Base-by-base conservation (phyloP, 2,797 vertebrate species). In the Menidia menidia region DNA sequence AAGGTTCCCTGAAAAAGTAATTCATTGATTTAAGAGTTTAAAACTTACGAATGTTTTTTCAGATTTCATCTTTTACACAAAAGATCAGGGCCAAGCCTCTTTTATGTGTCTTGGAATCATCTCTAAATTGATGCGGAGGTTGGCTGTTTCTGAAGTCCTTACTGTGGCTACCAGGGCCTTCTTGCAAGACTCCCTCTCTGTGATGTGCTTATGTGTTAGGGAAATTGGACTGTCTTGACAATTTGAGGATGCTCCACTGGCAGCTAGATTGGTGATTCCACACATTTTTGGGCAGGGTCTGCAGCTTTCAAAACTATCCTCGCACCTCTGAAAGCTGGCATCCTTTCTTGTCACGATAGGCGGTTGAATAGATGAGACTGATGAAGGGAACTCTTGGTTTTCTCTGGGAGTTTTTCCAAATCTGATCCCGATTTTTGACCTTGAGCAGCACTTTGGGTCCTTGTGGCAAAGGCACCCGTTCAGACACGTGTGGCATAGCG, bases 31-130 rank as follows among this genome's bases (percentile, higher is more conserved):
- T 70, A n/a, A 60, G 74, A 69, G 51, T 78, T 60, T 32, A 73
- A 4, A 58, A 62, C 52, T 57, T 42, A 6, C 4, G 54, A 65
- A 78, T 25, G 55, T 32, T 25, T 58, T 73, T 66, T 43, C 10
- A 77, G 19, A 47, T 73, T 33, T 60, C 51, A 33, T 30, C 39
- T 70, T 55, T 35, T 3, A 71, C 13, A 4, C 25, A 9, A 57
- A 52, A 30, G 15, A 58, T 90, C 57, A 92, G 4, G 91, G 86
- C 92, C 91, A 93, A 32, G 92, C 92, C 44, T 89, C 73, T 72
- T 88, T 92, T 3, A 83, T 82, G 19, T 83, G 79, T 9, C 87
- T 89, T 16, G 88, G 92, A 39, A 87, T 78, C 86, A 90, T 86
- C 82, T 92, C 85, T 47, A 91, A 71, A 73, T 80, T 82, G 16